These are phyloP conservation scores for Mionectes macconnelli DNA, from an alignment of 2,113 vertebrate species.

Conservation along the genomic window DNA sequence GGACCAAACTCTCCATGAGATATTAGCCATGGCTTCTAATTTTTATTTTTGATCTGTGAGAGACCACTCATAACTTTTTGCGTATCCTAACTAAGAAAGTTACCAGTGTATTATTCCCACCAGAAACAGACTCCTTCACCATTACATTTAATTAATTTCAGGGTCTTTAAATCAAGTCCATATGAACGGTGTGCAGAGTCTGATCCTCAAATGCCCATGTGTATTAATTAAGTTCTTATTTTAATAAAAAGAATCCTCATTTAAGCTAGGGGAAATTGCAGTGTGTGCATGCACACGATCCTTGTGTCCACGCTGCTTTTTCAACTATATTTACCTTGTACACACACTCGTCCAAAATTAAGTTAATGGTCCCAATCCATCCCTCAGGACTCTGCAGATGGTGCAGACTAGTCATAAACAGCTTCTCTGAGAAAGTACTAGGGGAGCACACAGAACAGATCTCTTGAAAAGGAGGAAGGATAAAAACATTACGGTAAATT, in stretches of 20 bases:
- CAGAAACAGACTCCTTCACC: not conserved
- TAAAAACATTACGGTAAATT: not conserved
- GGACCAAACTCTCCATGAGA: not conserved
- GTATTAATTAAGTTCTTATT: constrained; percentile 59
- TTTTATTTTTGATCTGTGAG: not conserved
- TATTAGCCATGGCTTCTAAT: not conserved
- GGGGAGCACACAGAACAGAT: not conserved
- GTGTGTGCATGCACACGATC: not conserved
- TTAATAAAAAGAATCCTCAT: constrained; percentile 37
- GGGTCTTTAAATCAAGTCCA: constrained; percentile 34
- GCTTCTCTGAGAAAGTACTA: not conserved
- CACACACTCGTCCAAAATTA: constrained; percentile 15
- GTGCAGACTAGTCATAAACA: not conserved
- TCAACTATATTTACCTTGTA: not conserved
- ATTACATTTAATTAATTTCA: constrained; percentile 37
- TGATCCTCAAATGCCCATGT: constrained; percentile 29
- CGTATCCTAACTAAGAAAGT: not conserved
- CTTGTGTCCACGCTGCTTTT: not conserved
- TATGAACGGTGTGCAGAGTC: not conserved
- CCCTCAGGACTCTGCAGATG: not conserved
- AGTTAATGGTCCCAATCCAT: not conserved
- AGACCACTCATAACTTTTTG: not conserved
- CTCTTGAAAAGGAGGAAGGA: not conserved
- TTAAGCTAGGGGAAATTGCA: constrained; percentile 51
- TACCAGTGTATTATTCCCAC: not conserved